Base-by-base conservation (phyloP, 1,140 invertebrate species). In the Drosophila leontia region DNA sequence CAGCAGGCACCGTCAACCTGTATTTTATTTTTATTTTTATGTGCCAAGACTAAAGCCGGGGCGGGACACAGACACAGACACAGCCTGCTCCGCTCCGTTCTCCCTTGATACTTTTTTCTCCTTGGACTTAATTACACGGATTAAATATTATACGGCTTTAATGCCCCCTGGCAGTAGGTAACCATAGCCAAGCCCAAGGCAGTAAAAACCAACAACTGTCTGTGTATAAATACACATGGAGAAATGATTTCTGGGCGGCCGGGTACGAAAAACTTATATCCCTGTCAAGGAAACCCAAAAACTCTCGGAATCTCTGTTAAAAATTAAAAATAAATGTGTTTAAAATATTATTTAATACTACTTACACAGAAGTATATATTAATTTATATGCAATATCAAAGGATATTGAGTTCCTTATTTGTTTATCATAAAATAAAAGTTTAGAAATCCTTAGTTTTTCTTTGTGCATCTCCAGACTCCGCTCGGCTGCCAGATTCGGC, bases 101-200 rank as follows among this genome's bases (percentile, higher is more conserved):
- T 70, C 62, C 75, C 61, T 69, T 72, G 67, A 71, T 74, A 50
- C 51, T 60, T 50, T 48, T 70, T 68, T 90, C 65, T 85, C 86
- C 86, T 91, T 91, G 82, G 86, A 86, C 82, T 91, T 91, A 91
- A 91, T 91, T 91, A 91, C 82, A 91, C 69, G 86, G 86, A 85
- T 90, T 90, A 90, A 86, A 82, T 90, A 82, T 85, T 82, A 86
- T 85, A 85, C 72, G 85, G 82, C 65, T 86, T 91, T 91, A 80
- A 91, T 86, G 74, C 68, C 68, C 74, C 75, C 53, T 62, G 58
- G 75, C 64, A 62, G 75, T 70, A 78, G 75, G 75, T 70, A 78
- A 62, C 56, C 75, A 68, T 53, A 76, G 74, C 58, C 72, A 57
- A 64, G 56, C 48, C 75, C 75, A 68, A 69, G 74, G 63, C 75